These are phyloP conservation scores for Latrodectus geometricus DNA, from an alignment of 1,140 invertebrate species.

Conservation along the genomic window DNA sequence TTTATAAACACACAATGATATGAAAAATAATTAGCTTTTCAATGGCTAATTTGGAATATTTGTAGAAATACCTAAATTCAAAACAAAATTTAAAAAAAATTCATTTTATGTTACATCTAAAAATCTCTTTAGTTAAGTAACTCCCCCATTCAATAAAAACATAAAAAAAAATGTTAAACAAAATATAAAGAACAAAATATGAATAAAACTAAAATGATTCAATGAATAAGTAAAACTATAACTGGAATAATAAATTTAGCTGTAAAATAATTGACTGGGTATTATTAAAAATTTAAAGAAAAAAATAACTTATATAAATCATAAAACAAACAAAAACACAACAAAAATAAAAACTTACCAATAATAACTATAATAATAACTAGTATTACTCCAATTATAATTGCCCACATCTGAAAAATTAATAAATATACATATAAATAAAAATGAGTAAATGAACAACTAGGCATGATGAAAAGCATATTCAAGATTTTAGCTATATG, in stretches of 20 bases:
- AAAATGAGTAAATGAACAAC: not conserved
- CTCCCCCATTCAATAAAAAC: too few species aligned
- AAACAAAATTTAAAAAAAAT: too few species aligned
- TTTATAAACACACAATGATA: too few species aligned
- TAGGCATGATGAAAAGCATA: not conserved
- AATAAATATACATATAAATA: not conserved
- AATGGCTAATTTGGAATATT: too few species aligned
- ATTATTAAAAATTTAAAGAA: not conserved
- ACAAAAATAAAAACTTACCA: slow-evolving; percentile 63
- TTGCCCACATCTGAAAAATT: slow-evolving; percentile 67
- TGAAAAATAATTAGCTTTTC: too few species aligned
- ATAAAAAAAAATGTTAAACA: not conserved
- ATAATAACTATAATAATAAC: slow-evolving; percentile 67
- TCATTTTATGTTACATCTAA: too few species aligned
- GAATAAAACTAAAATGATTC: not conserved
- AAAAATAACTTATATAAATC: slow-evolving; percentile 46
- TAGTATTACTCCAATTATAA: slow-evolving; percentile 66
- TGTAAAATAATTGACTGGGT: not conserved
- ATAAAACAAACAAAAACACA: slow-evolving; percentile 44
- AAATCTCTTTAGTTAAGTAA: too few species aligned
- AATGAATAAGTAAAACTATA: too few species aligned
- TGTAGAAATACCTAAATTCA: too few species aligned
- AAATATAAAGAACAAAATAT: not conserved
- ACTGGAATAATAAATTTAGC: too few species aligned
- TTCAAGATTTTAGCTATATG: too few species aligned